Evolutionary conservation across 2,888 invertebrate genomes (phyloP), one percentile per base, ranked within the genome.

Genomic region (Cheilosia impressa): DNA sequence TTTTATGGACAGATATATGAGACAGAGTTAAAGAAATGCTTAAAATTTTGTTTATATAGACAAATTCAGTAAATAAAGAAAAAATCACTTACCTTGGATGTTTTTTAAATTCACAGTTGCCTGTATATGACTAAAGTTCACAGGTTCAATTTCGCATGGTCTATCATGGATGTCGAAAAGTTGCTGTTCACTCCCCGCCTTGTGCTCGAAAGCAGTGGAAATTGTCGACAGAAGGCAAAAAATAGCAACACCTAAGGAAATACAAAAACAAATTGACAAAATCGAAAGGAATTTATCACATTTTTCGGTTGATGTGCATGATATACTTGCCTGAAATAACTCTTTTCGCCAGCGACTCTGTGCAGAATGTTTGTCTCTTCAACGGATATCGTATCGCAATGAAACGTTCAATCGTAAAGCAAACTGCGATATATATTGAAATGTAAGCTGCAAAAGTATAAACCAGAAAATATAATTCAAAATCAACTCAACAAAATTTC

Each of bases 371-470:
- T 91, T 95, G 95, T 52, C 96, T 95, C 85, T 94, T 93, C 90
- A 96, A 94, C 19, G 96, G 96, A 91, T 96, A 95, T 89, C 95
- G 95, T 24, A 96, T 96, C 31, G 95, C 96, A 84, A 96, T 95
- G 92, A 95, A 96, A 62, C 96, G 93, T 91, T 96, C 96, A 72
- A 96, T 93, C 22, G 96, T 96, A 90, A 96, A 96, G 79, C 95
- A 94, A 27, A 96, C 95, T 34, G 95, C 96, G 87, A 96, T 92
- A 95, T 96, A 96, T 58, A 96, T 95, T 62, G 95, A 95, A 43
- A 95, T 94, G 89, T 95, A 95, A 89, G 93, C 94, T 94, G 66
- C 22, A 53, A 38, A 65, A 77, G 65, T 52, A n/a, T 63, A 41
- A 62, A 31, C 9, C 2, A 62, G 15, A 17, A 17, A 50, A 13